These are phyloP conservation scores for Rhamphomyia laevipes DNA, from an alignment of 2,888 invertebrate genomes.

Conservation along the genomic window DNA sequence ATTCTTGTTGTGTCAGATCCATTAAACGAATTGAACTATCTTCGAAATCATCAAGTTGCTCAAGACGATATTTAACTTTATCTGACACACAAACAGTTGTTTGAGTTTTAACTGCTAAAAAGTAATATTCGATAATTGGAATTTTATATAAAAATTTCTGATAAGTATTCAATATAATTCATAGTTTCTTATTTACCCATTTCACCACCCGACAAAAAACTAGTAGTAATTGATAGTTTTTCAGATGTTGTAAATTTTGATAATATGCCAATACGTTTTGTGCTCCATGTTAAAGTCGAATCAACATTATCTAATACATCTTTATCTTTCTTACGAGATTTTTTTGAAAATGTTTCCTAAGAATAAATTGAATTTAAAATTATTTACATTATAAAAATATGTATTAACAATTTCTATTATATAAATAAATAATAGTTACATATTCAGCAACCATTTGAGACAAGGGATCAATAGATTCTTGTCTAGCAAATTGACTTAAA, in stretches of 20 bases:
- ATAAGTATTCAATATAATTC: not conserved
- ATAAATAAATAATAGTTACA: constrained; percentile 20
- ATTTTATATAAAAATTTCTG: not conserved
- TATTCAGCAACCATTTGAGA: constrained; percentile 45
- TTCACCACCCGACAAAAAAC: constrained; percentile 66
- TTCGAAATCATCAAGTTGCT: constrained; percentile 91
- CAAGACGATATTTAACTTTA: constrained; percentile 79
- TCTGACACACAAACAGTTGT: constrained; percentile 61
- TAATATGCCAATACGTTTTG: constrained; percentile 63
- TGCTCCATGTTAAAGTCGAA: constrained; percentile 57
- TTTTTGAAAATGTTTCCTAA: constrained; percentile 27
- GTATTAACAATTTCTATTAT: not conserved
- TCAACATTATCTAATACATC: constrained; percentile 30
- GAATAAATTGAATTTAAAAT: too few species aligned
- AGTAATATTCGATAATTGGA: constrained; percentile 35
- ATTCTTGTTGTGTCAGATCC: constrained; percentile 88
- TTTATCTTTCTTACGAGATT: constrained; percentile 21
- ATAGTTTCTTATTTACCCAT: constrained; percentile 2
- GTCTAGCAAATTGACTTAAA: constrained; percentile 54
- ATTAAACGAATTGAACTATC: constrained; percentile 78
- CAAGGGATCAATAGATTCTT: constrained; percentile 49
- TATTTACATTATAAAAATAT: not conserved
- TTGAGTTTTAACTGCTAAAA: constrained; percentile 59
- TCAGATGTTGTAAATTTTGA: constrained; percentile 88
- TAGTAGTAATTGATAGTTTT: constrained; percentile 81